Evolutionary conservation across 2,888 invertebrate genomes (phyloP).

Genomic region (Quadriops clusia): DNA sequence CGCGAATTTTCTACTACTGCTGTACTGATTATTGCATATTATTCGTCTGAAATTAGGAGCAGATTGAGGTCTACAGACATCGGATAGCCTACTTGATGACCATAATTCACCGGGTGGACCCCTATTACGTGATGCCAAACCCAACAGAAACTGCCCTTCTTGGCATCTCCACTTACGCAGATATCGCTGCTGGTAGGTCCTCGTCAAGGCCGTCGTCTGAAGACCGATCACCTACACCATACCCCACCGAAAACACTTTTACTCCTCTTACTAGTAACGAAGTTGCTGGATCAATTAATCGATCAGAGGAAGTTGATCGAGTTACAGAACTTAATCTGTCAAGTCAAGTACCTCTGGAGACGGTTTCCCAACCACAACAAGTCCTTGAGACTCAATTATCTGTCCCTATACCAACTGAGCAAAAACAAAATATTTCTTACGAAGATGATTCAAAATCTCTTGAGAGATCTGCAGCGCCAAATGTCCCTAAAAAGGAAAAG

Average conservation of each 20-base stretch:
- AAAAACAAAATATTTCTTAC: background rate
- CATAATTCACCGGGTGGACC: conserved; percentile 64
- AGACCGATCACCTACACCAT: too few relatives aligned
- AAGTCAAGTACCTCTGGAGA: too few relatives aligned
- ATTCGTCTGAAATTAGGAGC: too few relatives aligned
- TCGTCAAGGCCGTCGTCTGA: conserved; percentile 30
- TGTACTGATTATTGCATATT: too few relatives aligned
- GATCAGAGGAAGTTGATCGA: background rate
- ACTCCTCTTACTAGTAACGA: too few relatives aligned
- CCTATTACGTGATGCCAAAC: conserved; percentile 49
- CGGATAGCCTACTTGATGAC: conserved; percentile 61
- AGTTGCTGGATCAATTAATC: background rate
- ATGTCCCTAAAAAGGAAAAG: conserved; percentile 1
- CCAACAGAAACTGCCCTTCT: conserved; percentile 39
- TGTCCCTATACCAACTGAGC: conserved; percentile 4
- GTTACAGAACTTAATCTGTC: background rate
- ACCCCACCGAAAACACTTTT: too few relatives aligned
- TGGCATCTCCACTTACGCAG: conserved; percentile 48
- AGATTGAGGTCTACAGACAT: conserved; percentile 53
- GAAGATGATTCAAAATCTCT: too few relatives aligned
- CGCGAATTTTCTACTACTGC: too few relatives aligned
- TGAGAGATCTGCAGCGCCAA: background rate
- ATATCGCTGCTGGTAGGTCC: conserved; percentile 54
- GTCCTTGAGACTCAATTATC: conserved; percentile 1
- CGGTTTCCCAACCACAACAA: conserved; percentile 2